These are phyloP conservation scores for Brachyalestes nurse DNA, from an alignment of 2,797 vertebrate genomes.

Conservation along the genomic window DNA sequence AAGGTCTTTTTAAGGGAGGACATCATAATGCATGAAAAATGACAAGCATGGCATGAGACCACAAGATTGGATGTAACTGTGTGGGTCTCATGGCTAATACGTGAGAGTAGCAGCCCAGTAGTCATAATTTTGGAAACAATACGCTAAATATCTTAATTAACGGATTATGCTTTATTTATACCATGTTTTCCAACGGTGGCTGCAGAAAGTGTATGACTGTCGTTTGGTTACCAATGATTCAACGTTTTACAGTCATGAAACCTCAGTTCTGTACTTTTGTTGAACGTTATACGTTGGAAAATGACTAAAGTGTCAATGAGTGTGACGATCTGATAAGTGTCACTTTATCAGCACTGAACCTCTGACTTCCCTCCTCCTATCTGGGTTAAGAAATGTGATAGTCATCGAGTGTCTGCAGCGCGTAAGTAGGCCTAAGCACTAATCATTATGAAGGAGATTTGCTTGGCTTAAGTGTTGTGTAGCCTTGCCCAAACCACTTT, in stretches of 20 bases:
- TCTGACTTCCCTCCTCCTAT: not conserved
- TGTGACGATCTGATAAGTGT: not conserved
- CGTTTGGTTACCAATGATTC: not conserved
- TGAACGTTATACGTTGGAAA: not conserved
- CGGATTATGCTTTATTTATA: not conserved
- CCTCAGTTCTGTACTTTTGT: not conserved
- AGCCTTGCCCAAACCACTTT: slow-evolving; percentile 58
- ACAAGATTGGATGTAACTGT: too few species aligned
- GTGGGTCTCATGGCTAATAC: too few species aligned
- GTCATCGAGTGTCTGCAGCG: not conserved
- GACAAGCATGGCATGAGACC: too few species aligned
- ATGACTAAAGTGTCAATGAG: not conserved
- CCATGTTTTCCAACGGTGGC: not conserved
- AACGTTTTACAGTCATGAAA: not conserved
- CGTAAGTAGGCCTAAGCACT: not conserved
- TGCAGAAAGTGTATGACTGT: too few species aligned
- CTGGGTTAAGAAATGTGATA: slow-evolving; percentile 39
- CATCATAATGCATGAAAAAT: too few species aligned
- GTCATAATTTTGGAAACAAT: not conserved
- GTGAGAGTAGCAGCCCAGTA: too few species aligned
- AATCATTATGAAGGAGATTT: slow-evolving; percentile 14
- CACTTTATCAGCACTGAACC: slow-evolving; percentile 12
- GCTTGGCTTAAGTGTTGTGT: slow-evolving; percentile 36
- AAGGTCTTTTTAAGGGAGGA: too few species aligned
- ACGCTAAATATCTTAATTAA: not conserved